Percentiles rank a stretch among this genome's conserved stretches.
Conservation (phyloP, 2,888 invertebrate genomes). For the Lepidochrysops patricia region DNA sequence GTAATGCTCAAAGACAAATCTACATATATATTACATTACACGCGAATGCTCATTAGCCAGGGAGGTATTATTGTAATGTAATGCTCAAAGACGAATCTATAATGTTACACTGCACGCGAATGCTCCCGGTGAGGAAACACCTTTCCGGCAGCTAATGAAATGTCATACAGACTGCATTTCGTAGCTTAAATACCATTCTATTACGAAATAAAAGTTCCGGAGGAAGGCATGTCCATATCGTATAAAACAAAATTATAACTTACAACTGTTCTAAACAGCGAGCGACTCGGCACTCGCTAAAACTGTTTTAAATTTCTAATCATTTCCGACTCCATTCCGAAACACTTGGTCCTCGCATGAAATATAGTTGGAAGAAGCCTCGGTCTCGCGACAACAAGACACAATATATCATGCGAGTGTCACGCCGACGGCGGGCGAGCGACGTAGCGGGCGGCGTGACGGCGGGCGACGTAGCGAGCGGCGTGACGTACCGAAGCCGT, state of each 20-base stretch:
- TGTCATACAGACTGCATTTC: no score
- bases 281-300: background rate
- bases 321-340: background rate
- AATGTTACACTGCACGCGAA: no score
- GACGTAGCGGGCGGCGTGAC: background rate
- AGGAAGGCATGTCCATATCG: background rate
- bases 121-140: no score
- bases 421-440: background rate
- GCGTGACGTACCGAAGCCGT: background rate
- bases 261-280: background rate
- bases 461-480: background rate
- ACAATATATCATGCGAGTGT: conserved; percentile 10
- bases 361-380: conserved; percentile 2
- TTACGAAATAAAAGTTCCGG: background rate
- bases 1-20: no score
- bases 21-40: no score
- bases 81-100: no score
- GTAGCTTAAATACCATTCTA: no score
- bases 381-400: conserved; percentile 5
- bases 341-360: background rate
- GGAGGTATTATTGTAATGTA: no score
- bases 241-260: background rate
- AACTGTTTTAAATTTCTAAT: conserved; percentile 3
- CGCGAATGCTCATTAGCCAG: no score
- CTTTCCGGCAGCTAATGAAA: no score